Conservation (phyloP, 1,140 invertebrate species). For the Marisa cornuarietis region DNA sequence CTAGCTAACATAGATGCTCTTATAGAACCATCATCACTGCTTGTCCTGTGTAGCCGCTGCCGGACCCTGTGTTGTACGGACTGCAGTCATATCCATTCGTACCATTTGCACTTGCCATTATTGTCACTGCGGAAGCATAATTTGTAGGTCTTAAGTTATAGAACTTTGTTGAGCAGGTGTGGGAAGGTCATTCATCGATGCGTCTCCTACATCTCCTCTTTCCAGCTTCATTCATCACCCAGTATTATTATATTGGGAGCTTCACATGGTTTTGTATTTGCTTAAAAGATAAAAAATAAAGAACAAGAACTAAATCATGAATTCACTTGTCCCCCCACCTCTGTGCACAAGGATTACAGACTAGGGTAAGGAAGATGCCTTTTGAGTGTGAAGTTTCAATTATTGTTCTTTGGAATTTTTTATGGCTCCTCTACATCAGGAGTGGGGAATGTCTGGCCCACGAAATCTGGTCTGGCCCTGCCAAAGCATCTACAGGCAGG, state of each 20-base stretch:
- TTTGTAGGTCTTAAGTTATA: conserved; percentile 4
- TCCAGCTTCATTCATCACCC: conserved; percentile 14
- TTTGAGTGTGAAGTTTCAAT: too few relatives aligned
- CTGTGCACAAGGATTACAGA: too few relatives aligned
- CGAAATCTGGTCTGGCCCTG: too few relatives aligned
- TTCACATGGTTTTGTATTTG: conserved; percentile 42
- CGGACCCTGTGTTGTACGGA: background rate
- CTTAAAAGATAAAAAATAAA: conserved; percentile 27
- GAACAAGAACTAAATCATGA: conserved; percentile 2
- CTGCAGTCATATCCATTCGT: conserved; percentile 7
- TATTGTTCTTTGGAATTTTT: too few relatives aligned
- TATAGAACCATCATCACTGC: background rate
- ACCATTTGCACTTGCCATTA: background rate
- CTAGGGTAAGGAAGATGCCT: too few relatives aligned
- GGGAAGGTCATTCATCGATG: too few relatives aligned
- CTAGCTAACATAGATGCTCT: background rate
- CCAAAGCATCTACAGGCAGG: too few relatives aligned
- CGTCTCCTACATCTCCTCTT: background rate
- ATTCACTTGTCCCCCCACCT: too few relatives aligned
- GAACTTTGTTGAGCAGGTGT: background rate
- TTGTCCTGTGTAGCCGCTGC: background rate
- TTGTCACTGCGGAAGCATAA: conserved; percentile 7
- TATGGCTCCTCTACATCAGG: too few relatives aligned
- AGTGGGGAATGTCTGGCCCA: too few relatives aligned
- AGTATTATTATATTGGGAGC: conserved; percentile 21